Evolutionary conservation across 2,888 invertebrate genomes (phyloP), one percentile per base, ranked within the genome.

Genomic region (Malacosoma neustria): DNA sequence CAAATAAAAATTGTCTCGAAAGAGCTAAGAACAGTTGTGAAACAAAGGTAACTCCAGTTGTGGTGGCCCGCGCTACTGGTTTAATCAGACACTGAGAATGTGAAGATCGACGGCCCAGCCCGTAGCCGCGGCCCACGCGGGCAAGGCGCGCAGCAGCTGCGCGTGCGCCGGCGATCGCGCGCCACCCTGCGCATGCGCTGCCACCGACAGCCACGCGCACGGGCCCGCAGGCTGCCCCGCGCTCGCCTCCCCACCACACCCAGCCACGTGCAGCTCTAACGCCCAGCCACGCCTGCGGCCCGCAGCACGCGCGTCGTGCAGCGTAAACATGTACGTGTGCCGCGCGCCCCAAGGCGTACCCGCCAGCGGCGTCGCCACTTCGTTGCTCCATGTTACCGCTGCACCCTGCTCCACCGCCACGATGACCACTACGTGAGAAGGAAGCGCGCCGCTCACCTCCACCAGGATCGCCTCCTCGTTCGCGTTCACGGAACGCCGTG

Each of bases 41-140:
- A n/a, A n/a, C n/a, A n/a, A n/a, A n/a, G n/a, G n/a, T n/a, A n/a
- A n/a, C n/a, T n/a, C n/a, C n/a, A n/a, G n/a, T n/a, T n/a, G n/a
- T n/a, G n/a, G n/a, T n/a, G n/a, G n/a, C n/a, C n/a, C n/a, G n/a
- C n/a, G n/a, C n/a, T n/a, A n/a, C n/a, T n/a, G n/a, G n/a, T n/a
- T n/a, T n/a, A n/a, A n/a, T n/a, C 51, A 58, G 12, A 63, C 42
- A 11, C 38, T 29, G 73, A 85, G 90, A 4, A 92, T 89, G 50
- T 91, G 90, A 61, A 91, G 89, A 35, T 90, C 88, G 2, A 91
- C 89, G 40, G 89, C 89, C 93, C 93, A 93, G 44, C 90, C 90
- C 29, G 89, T 89, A 37, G 89, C 79, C 13, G 91, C 90, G 15
- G 89, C 86, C 90, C 90, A 90, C 1, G 76, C 55, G 29, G 93